These are phyloP conservation scores for Delphinapterus leucas DNA, from an alignment of 2,113 vertebrate genomes.

Conservation along the genomic window DNA sequence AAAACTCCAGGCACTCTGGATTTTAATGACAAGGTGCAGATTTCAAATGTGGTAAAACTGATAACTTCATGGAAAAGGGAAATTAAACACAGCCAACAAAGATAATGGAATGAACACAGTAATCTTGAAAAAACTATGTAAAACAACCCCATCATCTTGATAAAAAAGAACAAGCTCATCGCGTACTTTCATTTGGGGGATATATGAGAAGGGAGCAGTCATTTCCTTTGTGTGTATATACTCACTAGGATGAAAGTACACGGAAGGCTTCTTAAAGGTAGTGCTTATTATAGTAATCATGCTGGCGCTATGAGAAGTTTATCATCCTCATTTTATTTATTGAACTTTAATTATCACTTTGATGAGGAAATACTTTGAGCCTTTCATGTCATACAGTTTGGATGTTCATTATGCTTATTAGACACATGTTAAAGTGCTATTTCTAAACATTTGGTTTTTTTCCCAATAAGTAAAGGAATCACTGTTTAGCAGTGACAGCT, in stretches of 20 bases:
- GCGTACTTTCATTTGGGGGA: not conserved
- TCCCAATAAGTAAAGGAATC: conserved; percentile 20
- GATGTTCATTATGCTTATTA: conserved; percentile 48
- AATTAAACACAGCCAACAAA: conserved; percentile 79
- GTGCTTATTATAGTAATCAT: not conserved
- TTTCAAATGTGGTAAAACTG: conserved; percentile 56
- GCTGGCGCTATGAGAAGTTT: not conserved
- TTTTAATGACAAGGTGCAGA: conserved; percentile 63
- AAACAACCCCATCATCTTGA: conserved; percentile 70
- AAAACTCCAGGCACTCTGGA: conserved; percentile 50
- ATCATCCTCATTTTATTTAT: conserved; percentile 13
- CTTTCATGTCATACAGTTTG: not conserved
- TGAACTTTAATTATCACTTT: conserved; percentile 49
- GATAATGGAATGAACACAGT: conserved; percentile 66
- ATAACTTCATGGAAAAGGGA: conserved; percentile 69
- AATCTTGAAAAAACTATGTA: conserved; percentile 62
- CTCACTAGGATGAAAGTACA: not conserved
- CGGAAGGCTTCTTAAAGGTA: not conserved
- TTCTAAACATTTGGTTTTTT: conserved; percentile 23
- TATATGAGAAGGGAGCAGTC: conserved; percentile 41
- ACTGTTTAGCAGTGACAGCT: not conserved
- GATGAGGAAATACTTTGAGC: conserved; percentile 39
- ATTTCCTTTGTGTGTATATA: conserved; percentile 52
- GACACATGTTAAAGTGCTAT: conserved; percentile 24
- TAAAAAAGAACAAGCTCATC: conserved; percentile 60